Evolutionary conservation across 2,888 invertebrate species (phyloP).

Genomic region (Agrochola lota): DNA sequence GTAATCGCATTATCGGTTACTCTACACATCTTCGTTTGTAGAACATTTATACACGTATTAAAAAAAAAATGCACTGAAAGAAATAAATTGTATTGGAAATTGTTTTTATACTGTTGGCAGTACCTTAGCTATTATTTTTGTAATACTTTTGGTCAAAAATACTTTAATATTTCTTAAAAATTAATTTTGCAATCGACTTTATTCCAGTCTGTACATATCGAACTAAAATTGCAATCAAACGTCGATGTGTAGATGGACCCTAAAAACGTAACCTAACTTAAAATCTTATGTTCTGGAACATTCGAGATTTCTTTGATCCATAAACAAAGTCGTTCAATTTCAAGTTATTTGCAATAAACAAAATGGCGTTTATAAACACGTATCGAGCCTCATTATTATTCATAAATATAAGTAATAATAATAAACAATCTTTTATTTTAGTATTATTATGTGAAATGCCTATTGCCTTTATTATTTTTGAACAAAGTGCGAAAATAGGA

Average conservation of each 20-base stretch:
- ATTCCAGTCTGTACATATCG: not conserved
- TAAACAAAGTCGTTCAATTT: constrained; percentile 22
- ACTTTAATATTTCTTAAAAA: too few species aligned
- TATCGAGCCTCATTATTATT: constrained; percentile 28
- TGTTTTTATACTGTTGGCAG: too few species aligned
- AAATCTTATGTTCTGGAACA: constrained; percentile 3
- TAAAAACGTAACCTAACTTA: constrained; percentile 9
- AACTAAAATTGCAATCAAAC: too few species aligned
- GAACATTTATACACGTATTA: too few species aligned
- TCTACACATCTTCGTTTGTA: constrained; percentile 19
- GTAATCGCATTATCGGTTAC: not conserved
- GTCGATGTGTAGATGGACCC: constrained; percentile 9
- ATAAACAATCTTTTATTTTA: constrained; percentile 49
- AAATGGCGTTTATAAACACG: constrained; percentile 34
- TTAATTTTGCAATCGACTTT: not conserved
- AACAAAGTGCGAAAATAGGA: constrained; percentile 75
- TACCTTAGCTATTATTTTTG: too few species aligned
- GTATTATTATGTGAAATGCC: constrained; percentile 65
- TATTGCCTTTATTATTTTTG: constrained; percentile 61
- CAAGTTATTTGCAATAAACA: constrained; percentile 42
- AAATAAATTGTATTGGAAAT: too few species aligned
- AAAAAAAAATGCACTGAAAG: too few species aligned
- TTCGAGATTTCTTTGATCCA: constrained; percentile 12
- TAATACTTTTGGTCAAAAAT: too few species aligned
- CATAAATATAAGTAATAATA: constrained; percentile 33